phyloP scores from a whole-genome alignment of 2,888 invertebrate species.

The Lacanobia wlatinum region DNA sequence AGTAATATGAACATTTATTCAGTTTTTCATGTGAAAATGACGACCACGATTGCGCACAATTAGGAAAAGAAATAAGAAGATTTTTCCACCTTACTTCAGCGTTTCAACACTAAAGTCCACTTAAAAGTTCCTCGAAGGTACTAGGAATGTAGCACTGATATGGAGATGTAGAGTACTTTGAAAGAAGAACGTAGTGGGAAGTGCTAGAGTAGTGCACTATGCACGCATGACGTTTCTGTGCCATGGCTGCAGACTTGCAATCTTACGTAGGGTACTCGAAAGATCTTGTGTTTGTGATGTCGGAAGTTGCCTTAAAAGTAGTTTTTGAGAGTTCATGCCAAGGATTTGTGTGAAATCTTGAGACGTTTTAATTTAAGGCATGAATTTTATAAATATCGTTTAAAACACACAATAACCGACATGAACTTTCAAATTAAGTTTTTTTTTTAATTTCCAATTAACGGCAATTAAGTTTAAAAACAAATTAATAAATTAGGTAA shows the following conservation, averaged over 20 bases:
- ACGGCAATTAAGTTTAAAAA: neutral
- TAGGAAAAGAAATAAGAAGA: neutral
- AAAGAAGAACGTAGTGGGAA: constrained; percentile 1
- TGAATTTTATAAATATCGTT: too few relatives aligned
- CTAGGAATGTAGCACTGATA: constrained; percentile 23
- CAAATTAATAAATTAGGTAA: neutral
- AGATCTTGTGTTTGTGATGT: constrained; percentile 23
- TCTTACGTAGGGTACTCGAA: constrained; percentile 45
- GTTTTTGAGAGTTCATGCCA: neutral
- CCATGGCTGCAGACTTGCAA: constrained; percentile 41
- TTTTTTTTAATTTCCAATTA: neutral
- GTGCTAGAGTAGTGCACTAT: constrained; percentile 33
- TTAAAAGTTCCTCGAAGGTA: constrained; percentile 41
- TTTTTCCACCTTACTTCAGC: constrained; percentile 20
- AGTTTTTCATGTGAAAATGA: too few relatives aligned
- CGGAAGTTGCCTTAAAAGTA: constrained; percentile 21
- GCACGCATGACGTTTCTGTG: constrained; percentile 42
- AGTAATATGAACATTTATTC: too few relatives aligned
- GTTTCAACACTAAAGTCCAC: constrained; percentile 42
- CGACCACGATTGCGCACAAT: too few relatives aligned
- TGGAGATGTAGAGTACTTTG: constrained; percentile 3
- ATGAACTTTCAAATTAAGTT: too few relatives aligned
- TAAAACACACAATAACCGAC: too few relatives aligned
- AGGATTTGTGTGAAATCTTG: neutral
- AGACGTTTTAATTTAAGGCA: too few relatives aligned